A percentile compares a stretch with the other conserved stretches of the same genome.
Conservation (phyloP, 2,888 invertebrate species). For the Alloscopus bannaensis region DNA sequence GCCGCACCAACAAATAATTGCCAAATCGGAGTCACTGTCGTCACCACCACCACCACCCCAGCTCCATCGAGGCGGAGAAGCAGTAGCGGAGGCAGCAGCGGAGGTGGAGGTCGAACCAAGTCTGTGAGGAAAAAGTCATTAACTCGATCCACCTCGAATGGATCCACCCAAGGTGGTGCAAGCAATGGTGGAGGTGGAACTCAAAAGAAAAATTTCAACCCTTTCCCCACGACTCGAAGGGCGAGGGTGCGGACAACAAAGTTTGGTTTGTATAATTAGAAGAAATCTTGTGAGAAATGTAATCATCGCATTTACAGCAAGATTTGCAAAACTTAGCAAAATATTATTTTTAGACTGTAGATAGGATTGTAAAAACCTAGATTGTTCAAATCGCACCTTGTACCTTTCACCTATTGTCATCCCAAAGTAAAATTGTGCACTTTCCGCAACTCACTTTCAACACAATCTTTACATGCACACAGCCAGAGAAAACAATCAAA, state of each 20-base stretch:
- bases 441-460: too few relatives aligned
- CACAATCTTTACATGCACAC: too few relatives aligned
- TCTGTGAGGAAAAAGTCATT: conserved; percentile 36
- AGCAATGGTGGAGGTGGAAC: neutral
- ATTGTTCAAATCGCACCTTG: too few relatives aligned
- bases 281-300: too few relatives aligned
- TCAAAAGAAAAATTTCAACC: conserved; percentile 68
- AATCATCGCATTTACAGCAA: conserved; percentile 5
- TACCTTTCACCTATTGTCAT: too few relatives aligned
- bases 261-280: conserved; percentile 71
- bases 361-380: neutral
- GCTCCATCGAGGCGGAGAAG: neutral
- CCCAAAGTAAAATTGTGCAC: too few relatives aligned
- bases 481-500: too few relatives aligned
- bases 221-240: conserved; percentile 71
- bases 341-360: neutral
- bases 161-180: neutral
- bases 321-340: neutral
- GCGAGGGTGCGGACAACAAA: conserved; percentile 67
- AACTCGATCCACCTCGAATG: conserved; percentile 19
- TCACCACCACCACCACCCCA: conserved; percentile 2
- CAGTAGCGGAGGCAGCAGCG: conserved; percentile 35
- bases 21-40: conserved; percentile 1
- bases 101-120: conserved; percentile 19
- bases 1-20: neutral